A percentile compares a stretch with the other conserved stretches of the same genome.
phyloP scores from a whole-genome alignment of 2,797 vertebrate species.

The Micrastur ruficollis region DNA sequence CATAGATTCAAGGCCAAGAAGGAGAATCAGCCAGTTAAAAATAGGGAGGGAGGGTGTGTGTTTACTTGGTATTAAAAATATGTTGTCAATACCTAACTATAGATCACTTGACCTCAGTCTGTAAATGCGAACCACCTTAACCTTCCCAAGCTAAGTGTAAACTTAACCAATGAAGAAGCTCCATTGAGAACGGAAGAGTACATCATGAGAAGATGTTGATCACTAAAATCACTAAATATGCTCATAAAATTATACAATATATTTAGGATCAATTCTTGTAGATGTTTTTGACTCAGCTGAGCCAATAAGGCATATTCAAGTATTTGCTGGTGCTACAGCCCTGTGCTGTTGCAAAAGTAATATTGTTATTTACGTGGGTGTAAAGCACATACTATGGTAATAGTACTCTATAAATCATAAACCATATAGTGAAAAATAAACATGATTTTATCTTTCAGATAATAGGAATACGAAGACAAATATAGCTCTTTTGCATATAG shows the following conservation, averaged over 20 bases:
- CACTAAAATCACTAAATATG: background rate
- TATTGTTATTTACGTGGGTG: background rate
- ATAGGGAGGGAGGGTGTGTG: fast-evolving
- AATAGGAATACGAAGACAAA: background rate
- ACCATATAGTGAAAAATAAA: background rate
- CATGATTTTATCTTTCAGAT: background rate
- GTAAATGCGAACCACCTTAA: background rate
- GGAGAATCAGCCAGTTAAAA: background rate
- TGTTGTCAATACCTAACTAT: background rate
- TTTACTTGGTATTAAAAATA: background rate
- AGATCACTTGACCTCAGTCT: background rate
- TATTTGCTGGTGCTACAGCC: background rate
- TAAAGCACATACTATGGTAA: background rate
- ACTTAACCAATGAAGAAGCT: background rate
- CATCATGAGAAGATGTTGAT: background rate
- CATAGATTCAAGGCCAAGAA: background rate
- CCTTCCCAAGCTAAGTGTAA: background rate
- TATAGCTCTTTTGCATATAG: background rate
- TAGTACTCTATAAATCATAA: background rate
- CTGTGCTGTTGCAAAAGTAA: background rate
- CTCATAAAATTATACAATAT: background rate
- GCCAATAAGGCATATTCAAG: background rate
- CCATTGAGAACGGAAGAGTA: background rate
- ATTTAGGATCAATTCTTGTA: background rate
- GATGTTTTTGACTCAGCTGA: background rate